Evolutionary conservation across 2,113 vertebrate genomes (phyloP), one percentile per base, ranked within the genome.

Genomic region (Microcebus murinus): DNA sequence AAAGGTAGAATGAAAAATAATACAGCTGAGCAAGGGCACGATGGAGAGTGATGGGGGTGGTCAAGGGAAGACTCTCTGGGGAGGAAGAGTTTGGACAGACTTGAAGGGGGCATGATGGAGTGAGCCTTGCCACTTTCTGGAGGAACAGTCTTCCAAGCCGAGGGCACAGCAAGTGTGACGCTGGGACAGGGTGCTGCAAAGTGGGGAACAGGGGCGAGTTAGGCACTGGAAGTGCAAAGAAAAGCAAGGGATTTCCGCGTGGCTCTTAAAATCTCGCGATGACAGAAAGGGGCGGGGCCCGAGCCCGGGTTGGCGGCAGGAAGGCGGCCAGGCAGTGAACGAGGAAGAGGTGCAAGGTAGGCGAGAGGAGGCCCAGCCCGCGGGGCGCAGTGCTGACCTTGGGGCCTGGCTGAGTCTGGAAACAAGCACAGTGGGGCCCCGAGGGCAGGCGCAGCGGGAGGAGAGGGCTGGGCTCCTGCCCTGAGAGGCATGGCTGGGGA

Each of bases 321-420:
- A 52, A 90, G 50, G 25, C 18, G 55, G 10, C 7, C 34, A 63
- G 89, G 73, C 6, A 23, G 2, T 39, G 52, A 73, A 29, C 4
- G 34, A 12, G 11, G 4, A 81, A 81, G 68, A 73, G 20, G 4
- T 12, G 1, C 21, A 4, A 65, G 42, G 48, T 70, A 42, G 18
- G 27, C 14, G 1, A 15, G 45, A 91, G 23, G 27, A 85, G 31
- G 36, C 73, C 1, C 45, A 42, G 13, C 55, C 34, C 3, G 0
- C 25, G 18, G 4, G 4, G 5, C 0, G 0, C 31, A 27, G 27
- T 0, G 29, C 12, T 36, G 23, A 21, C 67, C 63, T 2, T 7
- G 3, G 45, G 50, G 20, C 8, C 10, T 29, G 11, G 34, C 21
- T 27, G 57, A 42, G 23, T 36, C 61, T 96, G 29, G 10, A 39